Base-by-base conservation (phyloP, 2,888 invertebrate genomes). In the Hyles lineata region DNA sequence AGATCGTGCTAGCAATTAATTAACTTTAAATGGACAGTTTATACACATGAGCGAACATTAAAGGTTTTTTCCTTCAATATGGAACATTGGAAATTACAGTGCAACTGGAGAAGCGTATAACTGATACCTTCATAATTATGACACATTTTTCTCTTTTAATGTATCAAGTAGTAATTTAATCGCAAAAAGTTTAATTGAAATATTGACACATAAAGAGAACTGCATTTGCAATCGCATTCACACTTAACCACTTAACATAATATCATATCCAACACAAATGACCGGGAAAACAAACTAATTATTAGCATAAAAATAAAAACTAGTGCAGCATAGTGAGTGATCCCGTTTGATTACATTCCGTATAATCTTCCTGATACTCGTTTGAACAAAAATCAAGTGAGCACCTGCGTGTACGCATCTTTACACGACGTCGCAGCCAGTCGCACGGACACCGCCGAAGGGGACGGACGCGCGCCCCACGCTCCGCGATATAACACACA, bases 331-430 rank as follows among this genome's bases (percentile, higher is more conserved):
- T 50, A 67, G 50, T 67, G 21, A 67, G 67, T 67, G 67, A 67
- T 67, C 67, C 67, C 67, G 67, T 67, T 67, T 21, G 67, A 67
- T 67, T 67, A 67, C 67, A 67, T 67, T 67, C 67, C 67, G 23
- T 50, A 50, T 67, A 67, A 67, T 67, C 67, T 67, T 67, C 67
- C 67, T 67, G 67, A 67, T 67, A 25, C 67, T 67, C 52, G 61
- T 71, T 72, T 43, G 23, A 67, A 73, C 63, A 32, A 5, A 58
- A 21, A 67, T 67, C 67, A 50, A 67, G 50, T 67, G 25, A 67
- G 67, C 72, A 72, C 83, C 84, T 85, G 86, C 85, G 85, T 89
- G 79, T 17, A 83, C 88, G 85, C 87, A 84, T 78, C 90, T 81
- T 88, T 80, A 87, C 75, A 79, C 78, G 83, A 85, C 82, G 81